Evolutionary conservation across 2,797 vertebrate genomes (phyloP), one percentile per base, ranked within the genome.

Genomic region (Cuniculus paca): DNA sequence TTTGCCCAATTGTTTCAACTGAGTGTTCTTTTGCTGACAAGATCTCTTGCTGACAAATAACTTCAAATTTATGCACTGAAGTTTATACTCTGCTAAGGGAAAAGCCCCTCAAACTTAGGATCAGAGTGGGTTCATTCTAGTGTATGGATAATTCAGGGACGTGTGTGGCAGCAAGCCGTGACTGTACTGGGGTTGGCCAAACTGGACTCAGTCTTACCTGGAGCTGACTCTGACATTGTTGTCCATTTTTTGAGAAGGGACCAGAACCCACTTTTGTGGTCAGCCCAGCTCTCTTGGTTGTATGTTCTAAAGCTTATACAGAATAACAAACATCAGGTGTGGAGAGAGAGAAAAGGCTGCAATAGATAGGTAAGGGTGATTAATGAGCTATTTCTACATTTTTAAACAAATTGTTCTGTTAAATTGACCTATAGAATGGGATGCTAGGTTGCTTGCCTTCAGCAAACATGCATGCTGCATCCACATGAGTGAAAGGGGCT

Each of bases 401-500:
- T 77, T 75, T 92, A 95, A 95, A 93, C 20, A 54, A 91, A 31
- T 90, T 92, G n/a, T 68, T 96, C 94, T 52, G 28, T 95, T 92
- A 88, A 91, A 6, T 61, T 94, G 80, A 26, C 61, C 75, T 91
- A n/a, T 94, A 74, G 80, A 89, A 72, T 89, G 58, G 85, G 95
- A 61, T 52, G n/a, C 61, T 19, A 48, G 70, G 45, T 86, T 78
- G 90, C 95, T 92, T 72, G 26, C 89, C 87, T 95, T 91, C 96
- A 90, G n/a, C 70, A 86, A 85, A 83, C 74, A 45, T 61, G 42
- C 36, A 65, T 19, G 2, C 54, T 50, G n/a, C 26, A 90, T 86
- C 88, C 19, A 28, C 14, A 17, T 19, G 28, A 20, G n/a, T 12
- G 6, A 70, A 61, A 14, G 39, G 81, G 58, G 50, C 68, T 58